Evolutionary conservation across 2,888 invertebrate genomes (phyloP), one percentile per base, ranked within the genome.

Genomic region (Mactromeris polynyma): DNA sequence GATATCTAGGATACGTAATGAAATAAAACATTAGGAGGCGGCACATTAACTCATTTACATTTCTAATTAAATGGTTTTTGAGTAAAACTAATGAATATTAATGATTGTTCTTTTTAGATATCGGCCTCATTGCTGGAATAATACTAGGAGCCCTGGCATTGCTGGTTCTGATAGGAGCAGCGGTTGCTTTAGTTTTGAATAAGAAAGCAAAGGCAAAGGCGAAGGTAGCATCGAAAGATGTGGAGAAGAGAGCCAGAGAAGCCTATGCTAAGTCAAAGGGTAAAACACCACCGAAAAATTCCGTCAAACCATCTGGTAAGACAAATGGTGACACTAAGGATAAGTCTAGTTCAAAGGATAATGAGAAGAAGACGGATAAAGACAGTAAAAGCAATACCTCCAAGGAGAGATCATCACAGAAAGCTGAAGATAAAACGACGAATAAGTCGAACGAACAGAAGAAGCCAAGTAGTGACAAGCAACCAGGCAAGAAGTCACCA

Each of bases 181-280:
- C 81, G 1, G 54, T 54, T n/a, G 82, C 77, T 6, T 54, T 73
- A 21, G 31, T 81, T 4, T 26, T 78, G 7, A 54, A 69, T 33
- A 86, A 86, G n/a, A 77, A 77, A 78, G 77, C 81, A 3, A 82
- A 82, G 42, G 64, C 82, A 26, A 82, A 81, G 58, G 58, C 82
- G 2, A 58, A 54, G n/a, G 58, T 73, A 36, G 73, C 73, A 19
- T 73, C 81, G 14, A 51, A 42, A n/a, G 81, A 81, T 81, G 81
- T 81, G 19, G 81, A 81, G 51, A 81, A 81, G 26, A 33, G 73
- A 0, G 33, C 73, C 1, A 73, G 73, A 33, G 73, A 73, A 36
- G 73, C 73, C 6, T 73, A 73, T 19, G 33, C 33, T 4, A 73
- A 73, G 73, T 33, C 31, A 33, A 73, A 73, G 26, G 73, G 73